Percentiles rank a stretch among this genome's conserved stretches.
Conservation (phyloP, 2,888 invertebrate species). For the Caenorhabditis wallacei region DNA sequence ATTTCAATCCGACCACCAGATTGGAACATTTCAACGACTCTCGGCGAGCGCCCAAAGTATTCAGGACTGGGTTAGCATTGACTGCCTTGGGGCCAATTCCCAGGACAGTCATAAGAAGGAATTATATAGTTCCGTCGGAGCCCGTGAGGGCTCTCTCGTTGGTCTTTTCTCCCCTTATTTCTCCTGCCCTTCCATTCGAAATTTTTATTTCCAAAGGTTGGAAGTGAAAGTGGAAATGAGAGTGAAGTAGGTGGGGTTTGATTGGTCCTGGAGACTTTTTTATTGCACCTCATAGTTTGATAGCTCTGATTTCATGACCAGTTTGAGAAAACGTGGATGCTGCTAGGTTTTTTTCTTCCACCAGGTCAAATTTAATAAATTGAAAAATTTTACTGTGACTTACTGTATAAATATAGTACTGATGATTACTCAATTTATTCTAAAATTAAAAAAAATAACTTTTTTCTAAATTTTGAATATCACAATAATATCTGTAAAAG, state of each 20-base stretch:
- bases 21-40: slow-evolving; percentile 45
- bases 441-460: too few species aligned
- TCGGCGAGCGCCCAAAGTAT: not conserved
- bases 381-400: too few species aligned
- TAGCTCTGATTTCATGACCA: slow-evolving; percentile 22
- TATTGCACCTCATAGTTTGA: slow-evolving; percentile 9
- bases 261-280: slow-evolving; percentile 25
- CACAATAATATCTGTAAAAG: too few species aligned
- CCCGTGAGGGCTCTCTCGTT: slow-evolving; percentile 22
- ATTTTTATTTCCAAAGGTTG: slow-evolving; percentile 52
- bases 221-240: slow-evolving; percentile 23
- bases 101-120: slow-evolving; percentile 69
- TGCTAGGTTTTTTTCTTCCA: not conserved
- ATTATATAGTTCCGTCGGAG: slow-evolving; percentile 67
- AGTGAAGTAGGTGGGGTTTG: slow-evolving; percentile 23
- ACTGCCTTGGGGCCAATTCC: slow-evolving; percentile 66
- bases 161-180: slow-evolving; percentile 25
- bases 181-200: slow-evolving; percentile 37
- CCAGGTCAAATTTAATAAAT: too few species aligned
- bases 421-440: too few species aligned
- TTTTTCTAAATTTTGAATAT: too few species aligned
- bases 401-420: too few species aligned
- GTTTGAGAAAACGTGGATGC: slow-evolving; percentile 1
- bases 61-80: slow-evolving; percentile 30
- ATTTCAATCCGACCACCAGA: slow-evolving; percentile 22